These are phyloP conservation scores for Callinectes sapidus DNA, from an alignment of 2,888 invertebrate species.

Conservation along the genomic window DNA sequence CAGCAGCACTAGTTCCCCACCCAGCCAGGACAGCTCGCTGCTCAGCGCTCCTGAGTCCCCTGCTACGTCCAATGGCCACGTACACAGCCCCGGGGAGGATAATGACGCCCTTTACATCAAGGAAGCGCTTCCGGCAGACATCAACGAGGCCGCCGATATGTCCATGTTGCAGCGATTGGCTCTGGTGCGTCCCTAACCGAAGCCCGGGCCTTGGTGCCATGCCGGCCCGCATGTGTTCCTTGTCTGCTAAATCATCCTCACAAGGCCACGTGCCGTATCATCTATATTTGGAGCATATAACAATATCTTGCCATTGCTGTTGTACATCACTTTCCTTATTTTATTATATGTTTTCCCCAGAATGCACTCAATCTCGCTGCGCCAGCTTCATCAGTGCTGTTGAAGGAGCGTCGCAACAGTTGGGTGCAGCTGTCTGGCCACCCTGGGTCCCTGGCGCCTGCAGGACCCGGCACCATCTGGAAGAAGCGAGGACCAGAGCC, in stretches of 20 bases:
- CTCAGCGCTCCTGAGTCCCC: conserved; percentile 36
- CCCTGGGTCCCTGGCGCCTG: conserved; percentile 93
- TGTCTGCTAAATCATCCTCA: neutral
- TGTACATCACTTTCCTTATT: neutral
- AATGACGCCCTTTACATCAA: conserved; percentile 2
- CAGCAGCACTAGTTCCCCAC: conserved; percentile 51
- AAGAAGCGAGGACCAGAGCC: conserved; percentile 85
- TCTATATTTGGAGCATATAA: neutral
- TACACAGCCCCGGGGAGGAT: neutral
- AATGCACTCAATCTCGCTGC: conserved; percentile 88
- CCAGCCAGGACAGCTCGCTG: conserved; percentile 49
- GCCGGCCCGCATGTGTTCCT: neutral
- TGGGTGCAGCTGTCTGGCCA: conserved; percentile 85
- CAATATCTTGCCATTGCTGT: neutral
- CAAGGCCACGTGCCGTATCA: neutral
- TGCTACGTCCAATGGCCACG: conserved; percentile 54
- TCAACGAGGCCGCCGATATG: conserved; percentile 75
- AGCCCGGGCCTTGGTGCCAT: neutral
- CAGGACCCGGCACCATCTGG: conserved; percentile 94
- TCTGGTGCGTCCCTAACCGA: conserved; percentile 81
- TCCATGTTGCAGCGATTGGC: conserved; percentile 85
- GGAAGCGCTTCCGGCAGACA: conserved; percentile 21
- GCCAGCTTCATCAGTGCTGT: conserved; percentile 89
- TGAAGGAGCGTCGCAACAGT: conserved; percentile 78
- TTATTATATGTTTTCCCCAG: conserved; percentile 23